Evolutionary conservation across 1,140 invertebrate species (phyloP), one percentile per base, ranked within the genome.

Genomic region (Apocrypta bakeri): DNA sequence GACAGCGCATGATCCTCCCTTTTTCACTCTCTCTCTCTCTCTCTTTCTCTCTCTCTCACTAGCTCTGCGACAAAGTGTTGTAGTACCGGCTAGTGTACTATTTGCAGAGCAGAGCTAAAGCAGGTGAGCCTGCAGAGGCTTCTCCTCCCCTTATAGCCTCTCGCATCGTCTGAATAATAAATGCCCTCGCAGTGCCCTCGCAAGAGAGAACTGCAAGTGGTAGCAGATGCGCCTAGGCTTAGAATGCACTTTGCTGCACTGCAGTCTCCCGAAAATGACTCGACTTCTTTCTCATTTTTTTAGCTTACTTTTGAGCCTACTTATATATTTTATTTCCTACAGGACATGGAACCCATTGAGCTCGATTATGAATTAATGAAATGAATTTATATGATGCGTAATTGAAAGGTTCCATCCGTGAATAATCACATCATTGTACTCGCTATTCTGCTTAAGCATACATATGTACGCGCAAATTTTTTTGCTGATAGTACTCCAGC

Each of bases 171-270:
- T 90, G 88, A 90, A 90, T 90, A 89, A 89, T 90, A 87, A 89
- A 90, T 89, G 33, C 9, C 9, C 33, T 78, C 86, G 85, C 81
- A n/a, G n/a, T n/a, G 86, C 72, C 74, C 42, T 78, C 86, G 85
- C 81, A 85, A 83, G 83, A 71, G 69, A 85, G 82, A 85, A 87
- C 83, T 84, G 86, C 84, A 85, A 88, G 86, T 87, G 86, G 87
- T 88, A 86, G 85, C 88, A 88, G 87, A 89, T 89, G 87, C 87
- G 83, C 87, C 48, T 85, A 87, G 86, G 87, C 87, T 87, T 84
- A 85, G 75, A 86, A 88, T 88, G 84, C 87, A 88, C 85, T 89
- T 89, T 89, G 86, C 87, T 88, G 89, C 89, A 89, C 84, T 89
- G 88, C 89, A 83, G 81, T 79, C 66, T 24, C 29, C 81, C 69